Evolutionary conservation across 2,888 invertebrate genomes (phyloP).

Genomic region (Tortrix viridana): DNA sequence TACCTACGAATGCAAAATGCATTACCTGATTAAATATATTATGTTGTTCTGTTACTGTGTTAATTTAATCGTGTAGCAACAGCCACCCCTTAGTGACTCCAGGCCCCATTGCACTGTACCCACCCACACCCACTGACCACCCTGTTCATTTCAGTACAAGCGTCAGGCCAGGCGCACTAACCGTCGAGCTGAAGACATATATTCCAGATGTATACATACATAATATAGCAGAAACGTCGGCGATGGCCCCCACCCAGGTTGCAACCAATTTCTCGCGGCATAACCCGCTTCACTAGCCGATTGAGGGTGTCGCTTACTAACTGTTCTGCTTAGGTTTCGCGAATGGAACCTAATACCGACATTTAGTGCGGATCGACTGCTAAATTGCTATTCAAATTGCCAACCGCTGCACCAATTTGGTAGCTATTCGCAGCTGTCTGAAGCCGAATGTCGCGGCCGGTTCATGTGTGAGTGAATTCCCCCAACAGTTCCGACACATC

Average conservation of each 20-base stretch:
- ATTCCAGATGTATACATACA: constrained; percentile 55
- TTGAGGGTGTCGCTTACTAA: constrained; percentile 75
- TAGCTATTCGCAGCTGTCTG: constrained; percentile 13
- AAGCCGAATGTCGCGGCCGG: neutral
- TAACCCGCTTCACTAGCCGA: constrained; percentile 55
- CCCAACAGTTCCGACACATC: constrained; percentile 12
- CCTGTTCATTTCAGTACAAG: constrained; percentile 82
- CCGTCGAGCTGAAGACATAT: constrained; percentile 68
- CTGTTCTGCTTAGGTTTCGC: constrained; percentile 41
- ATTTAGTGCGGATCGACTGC: constrained; percentile 2
- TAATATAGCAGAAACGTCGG: constrained; percentile 63
- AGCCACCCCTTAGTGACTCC: constrained; percentile 6
- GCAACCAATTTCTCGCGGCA: constrained; percentile 67
- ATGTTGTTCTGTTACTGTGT: constrained; percentile 15
- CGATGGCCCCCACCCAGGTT: constrained; percentile 67
- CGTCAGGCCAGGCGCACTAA: constrained; percentile 81
- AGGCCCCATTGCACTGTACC: constrained; percentile 17
- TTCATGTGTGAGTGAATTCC: constrained; percentile 24
- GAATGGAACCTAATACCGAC: constrained; percentile 2
- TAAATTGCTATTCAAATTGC: constrained; percentile 6
- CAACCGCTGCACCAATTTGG: constrained; percentile 1
- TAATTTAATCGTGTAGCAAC: constrained; percentile 22
- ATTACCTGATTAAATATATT: neutral
- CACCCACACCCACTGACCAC: constrained; percentile 52
- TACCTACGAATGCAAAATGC: constrained; percentile 7